These are phyloP conservation scores for Anolis apletophallus DNA, from an alignment of 2,797 vertebrate species.

Conservation along the genomic window DNA sequence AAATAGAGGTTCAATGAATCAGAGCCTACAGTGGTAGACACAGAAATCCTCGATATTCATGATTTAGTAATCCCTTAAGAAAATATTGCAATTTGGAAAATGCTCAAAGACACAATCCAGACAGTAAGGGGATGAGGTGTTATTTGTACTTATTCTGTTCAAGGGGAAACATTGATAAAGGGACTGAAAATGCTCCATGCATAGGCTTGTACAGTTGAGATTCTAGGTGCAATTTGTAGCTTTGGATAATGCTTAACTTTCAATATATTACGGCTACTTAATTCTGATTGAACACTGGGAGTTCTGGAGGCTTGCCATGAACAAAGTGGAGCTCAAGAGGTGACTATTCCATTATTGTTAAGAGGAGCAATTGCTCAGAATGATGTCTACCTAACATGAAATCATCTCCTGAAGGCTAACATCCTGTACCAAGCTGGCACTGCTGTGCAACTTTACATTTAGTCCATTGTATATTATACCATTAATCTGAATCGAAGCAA, in stretches of 20 bases:
- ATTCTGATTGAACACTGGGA: conserved; percentile 67
- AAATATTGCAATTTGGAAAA: conserved; percentile 58
- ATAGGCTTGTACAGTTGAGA: conserved; percentile 49
- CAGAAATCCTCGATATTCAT: not conserved
- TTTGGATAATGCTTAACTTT: conserved; percentile 68
- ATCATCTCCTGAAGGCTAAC: conserved; percentile 20
- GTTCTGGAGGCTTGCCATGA: conserved; percentile 60
- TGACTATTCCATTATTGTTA: conserved; percentile 57
- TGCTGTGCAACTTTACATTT: conserved; percentile 50
- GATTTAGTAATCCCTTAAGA: conserved; percentile 33
- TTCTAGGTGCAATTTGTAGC: conserved; percentile 56
- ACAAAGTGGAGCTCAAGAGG: conserved; percentile 57
- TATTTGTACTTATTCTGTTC: conserved; percentile 51
- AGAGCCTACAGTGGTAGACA: not conserved
- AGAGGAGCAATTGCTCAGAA: conserved; percentile 58
- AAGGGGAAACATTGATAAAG: conserved; percentile 55
- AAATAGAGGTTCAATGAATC: not conserved
- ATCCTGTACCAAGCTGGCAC: conserved; percentile 38
- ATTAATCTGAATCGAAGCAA: not conserved
- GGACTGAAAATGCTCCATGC: conserved; percentile 32
- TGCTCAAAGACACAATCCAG: conserved; percentile 55
- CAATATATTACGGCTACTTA: conserved; percentile 64
- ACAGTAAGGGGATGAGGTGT: conserved; percentile 54
- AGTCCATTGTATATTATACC: conserved; percentile 24
- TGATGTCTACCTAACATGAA: conserved; percentile 55